Evolutionary conservation across 1,140 invertebrate species (phyloP), one percentile per base, ranked within the genome.

Genomic region (Drosophila orosa): DNA sequence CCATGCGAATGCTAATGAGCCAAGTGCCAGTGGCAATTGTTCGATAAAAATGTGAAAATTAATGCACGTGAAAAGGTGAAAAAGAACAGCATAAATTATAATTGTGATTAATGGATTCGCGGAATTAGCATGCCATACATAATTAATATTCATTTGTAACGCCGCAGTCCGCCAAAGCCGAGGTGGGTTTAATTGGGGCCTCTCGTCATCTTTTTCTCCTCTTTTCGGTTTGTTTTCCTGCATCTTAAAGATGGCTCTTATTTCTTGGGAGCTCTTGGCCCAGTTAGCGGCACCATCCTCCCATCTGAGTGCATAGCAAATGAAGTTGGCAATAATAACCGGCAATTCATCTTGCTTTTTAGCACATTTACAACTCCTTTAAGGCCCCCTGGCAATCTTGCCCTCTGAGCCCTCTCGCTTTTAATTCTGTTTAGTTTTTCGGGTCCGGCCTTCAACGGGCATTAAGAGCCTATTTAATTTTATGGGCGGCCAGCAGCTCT

Each of bases 311-410:
- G 76, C 61, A 74, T 74, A 47, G 55, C 45, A 78, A 72, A 79
- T 79, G 56, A 79, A 71, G 71, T 72, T 81, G 48, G 63, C 47
- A 71, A 62, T 83, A 87, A 86, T 86, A 86, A 75, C 78, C 47
- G 39, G 71, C 83, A 68, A 86, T 86, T 72, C 72, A 83, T 86
- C 83, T 86, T 82, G 67, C 75, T 59, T 67, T 66, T 86, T 76
- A 72, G 62, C 83, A 86, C 75, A 82, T 86, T 86, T 76, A 83
- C 79, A 82, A 66, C 61, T 63, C 65, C 19, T 40, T 77, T 7
- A 52, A 52, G 48, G 19, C 13, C 13, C n/a, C n/a, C n/a, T n/a
- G n/a, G n/a, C n/a, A n/a, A n/a, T n/a, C 29, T 52, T 33, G 17
- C n/a, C 33, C 55, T n/a, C 9, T 19, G 22, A 48, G 37, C 42